Conservation (phyloP, 35 echinoderm and acorn worm species). For the Ophioderma brevispina region DNA sequence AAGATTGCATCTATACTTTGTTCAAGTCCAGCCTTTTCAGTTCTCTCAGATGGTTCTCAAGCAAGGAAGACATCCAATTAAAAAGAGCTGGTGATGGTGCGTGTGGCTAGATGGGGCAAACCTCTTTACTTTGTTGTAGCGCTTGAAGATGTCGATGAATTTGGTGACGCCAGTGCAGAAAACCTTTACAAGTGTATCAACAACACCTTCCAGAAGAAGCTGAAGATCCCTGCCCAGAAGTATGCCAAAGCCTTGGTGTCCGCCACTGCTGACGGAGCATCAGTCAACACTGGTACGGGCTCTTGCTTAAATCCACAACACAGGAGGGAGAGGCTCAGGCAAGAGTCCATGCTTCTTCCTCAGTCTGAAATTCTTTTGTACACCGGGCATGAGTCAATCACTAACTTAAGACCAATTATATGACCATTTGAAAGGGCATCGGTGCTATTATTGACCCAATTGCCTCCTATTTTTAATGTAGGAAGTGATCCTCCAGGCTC, state of each 20-base stretch:
- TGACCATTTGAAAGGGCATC: too few species aligned
- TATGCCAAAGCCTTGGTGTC: conserved; percentile 56
- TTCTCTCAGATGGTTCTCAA: conserved; percentile 56
- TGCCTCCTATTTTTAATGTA: too few species aligned
- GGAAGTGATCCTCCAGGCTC: too few species aligned
- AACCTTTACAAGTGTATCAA: conserved; percentile 53
- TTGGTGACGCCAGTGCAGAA: conserved; percentile 64
- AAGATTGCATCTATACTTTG: conserved; percentile 35
- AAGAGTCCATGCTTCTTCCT: too few species aligned
- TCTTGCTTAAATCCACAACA: too few species aligned
- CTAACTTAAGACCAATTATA: too few species aligned
- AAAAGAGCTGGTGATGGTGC: conserved; percentile 46
- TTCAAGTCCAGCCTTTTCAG: conserved; percentile 42
- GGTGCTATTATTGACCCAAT: too few species aligned
- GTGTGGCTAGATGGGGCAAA: conserved; percentile 15
- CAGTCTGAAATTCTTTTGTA: too few species aligned
- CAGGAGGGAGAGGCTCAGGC: too few species aligned
- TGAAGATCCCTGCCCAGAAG: conserved; percentile 14
- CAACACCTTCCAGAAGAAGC: conserved; percentile 7
- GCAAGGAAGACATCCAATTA: conserved; percentile 57
- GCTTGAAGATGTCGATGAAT: conserved; percentile 62
- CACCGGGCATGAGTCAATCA: too few species aligned
- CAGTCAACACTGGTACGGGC: conserved; percentile 64
- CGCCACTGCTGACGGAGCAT: conserved; percentile 63
- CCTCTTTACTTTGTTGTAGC: conserved; percentile 51